Base-by-base conservation (phyloP, 2,113 vertebrate species). In the Nycticorax nycticorax region DNA sequence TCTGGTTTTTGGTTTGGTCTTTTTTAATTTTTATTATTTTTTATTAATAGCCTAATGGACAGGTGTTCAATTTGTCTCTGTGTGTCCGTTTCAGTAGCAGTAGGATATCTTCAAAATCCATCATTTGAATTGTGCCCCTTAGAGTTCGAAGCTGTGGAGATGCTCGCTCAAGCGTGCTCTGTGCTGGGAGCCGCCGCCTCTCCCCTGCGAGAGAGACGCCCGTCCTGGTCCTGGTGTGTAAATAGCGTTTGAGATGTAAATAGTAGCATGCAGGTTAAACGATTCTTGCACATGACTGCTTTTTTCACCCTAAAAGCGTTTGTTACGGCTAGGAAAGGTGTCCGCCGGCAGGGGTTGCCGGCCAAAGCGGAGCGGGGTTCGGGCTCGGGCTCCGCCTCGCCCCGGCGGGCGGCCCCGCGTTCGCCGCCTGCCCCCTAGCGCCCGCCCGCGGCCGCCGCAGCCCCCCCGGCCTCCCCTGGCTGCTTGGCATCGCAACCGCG, bases 181-280 rank as follows among this genome's bases (percentile, higher is more conserved):
- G 69, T 63, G 71, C 77, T 0, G 5, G 39, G 69, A 91, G 60
- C 84, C 10, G 1, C 21, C 79, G n/a, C 28, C 62, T 81, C 55
- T 92, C 62, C 78, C 59, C 63, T 60, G 50, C 22, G 59, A 68
- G 84, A 88, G 75, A 77, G 87, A 75, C 60, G 84, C 77, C 69
- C 7, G 12, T 33, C 23, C 35, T 89, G 50, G 63, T 84, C 88
- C 74, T 47, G 19, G 28, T 13, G 56, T 90, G 74, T 95, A 91
- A 95, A 95, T 79, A 80, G 19, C 66, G 53, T 91, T 88, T 11
- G 47, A 71, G 80, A 64, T 96, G 96, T 96, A 97, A 91, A 87
- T 88, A 90, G 47, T 89, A 93, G 95, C 97, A 95, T 91, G 92
- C 85, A 23, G 79, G 80, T 78, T 32, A 91, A 85, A 37, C 22